Conservation (phyloP, 2,113 vertebrate genomes). For the Tupaia tana region DNA sequence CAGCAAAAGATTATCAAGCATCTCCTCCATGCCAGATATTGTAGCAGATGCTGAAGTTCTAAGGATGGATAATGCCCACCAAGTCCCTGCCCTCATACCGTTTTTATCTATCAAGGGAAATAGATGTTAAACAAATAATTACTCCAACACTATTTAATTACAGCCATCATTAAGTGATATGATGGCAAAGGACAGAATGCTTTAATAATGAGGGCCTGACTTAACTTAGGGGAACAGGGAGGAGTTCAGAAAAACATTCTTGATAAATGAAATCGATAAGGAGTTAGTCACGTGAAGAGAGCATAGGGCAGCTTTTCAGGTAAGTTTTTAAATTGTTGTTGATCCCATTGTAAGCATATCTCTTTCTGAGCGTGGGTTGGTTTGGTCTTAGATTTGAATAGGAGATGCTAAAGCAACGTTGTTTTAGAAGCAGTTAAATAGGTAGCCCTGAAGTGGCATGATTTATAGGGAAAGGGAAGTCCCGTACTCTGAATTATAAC, state of each 20-base stretch:
- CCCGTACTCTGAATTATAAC: neutral
- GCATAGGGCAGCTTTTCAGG: neutral
- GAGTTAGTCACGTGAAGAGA: neutral
- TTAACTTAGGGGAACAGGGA: neutral
- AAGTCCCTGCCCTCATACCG: neutral
- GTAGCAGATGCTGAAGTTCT: neutral
- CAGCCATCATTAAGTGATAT: neutral
- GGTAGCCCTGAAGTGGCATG: neutral
- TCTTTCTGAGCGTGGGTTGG: neutral
- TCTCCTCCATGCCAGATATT: neutral
- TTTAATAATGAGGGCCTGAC: neutral
- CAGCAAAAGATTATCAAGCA: neutral
- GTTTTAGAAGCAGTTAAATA: neutral
- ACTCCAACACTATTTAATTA: slow-evolving; percentile 6
- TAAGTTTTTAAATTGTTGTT: neutral
- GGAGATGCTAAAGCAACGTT: neutral
- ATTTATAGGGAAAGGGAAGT: neutral
- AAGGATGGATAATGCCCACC: neutral
- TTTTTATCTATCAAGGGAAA: slow-evolving; percentile 7
- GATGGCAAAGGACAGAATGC: neutral
- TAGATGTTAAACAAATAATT: slow-evolving; percentile 22
- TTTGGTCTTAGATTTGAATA: neutral
- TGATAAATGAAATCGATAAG: neutral
- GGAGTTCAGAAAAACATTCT: neutral
- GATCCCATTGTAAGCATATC: neutral